A percentile compares a stretch with the other conserved stretches of the same genome.
phyloP scores from a whole-genome alignment of 2,113 vertebrate genomes.

The Salvelinus namaycush region DNA sequence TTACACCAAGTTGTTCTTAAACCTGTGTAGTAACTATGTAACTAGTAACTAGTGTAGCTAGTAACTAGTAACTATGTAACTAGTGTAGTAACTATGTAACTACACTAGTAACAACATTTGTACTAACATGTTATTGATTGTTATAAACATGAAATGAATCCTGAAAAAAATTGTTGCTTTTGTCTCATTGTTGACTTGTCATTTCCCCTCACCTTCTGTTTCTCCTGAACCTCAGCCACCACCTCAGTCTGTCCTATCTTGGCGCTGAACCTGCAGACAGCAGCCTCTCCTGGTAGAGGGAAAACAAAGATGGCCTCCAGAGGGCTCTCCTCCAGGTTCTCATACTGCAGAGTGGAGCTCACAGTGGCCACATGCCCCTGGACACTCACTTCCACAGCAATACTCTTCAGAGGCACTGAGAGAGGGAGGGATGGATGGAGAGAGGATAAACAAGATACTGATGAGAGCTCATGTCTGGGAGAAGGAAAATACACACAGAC shows the following conservation, averaged over 20 bases:
- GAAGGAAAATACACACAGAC: too few species aligned
- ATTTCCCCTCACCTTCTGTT: constrained; percentile 63
- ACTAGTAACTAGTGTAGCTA: too few species aligned
- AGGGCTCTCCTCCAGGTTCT: constrained; percentile 76
- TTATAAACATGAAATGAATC: background rate
- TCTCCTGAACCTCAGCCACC: constrained; percentile 79
- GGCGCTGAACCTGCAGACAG: constrained; percentile 80
- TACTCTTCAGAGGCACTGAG: constrained; percentile 76
- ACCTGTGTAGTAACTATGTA: too few species aligned
- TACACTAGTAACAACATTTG: too few species aligned
- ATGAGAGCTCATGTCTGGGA: background rate
- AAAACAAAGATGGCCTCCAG: constrained; percentile 82
- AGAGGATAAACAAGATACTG: too few species aligned
- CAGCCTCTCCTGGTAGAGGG: constrained; percentile 80
- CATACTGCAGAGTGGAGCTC: constrained; percentile 76
- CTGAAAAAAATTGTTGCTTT: background rate
- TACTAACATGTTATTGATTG: too few species aligned
- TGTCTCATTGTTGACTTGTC: background rate
- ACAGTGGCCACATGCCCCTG: constrained; percentile 80
- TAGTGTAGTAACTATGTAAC: too few species aligned
- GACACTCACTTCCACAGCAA: constrained; percentile 75
- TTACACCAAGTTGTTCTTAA: too few species aligned
- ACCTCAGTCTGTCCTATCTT: constrained; percentile 73
- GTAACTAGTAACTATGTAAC: too few species aligned
- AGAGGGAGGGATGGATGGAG: background rate